phyloP scores from a whole-genome alignment of 2,888 invertebrate genomes.

The Temnothorax ravouxi region DNA sequence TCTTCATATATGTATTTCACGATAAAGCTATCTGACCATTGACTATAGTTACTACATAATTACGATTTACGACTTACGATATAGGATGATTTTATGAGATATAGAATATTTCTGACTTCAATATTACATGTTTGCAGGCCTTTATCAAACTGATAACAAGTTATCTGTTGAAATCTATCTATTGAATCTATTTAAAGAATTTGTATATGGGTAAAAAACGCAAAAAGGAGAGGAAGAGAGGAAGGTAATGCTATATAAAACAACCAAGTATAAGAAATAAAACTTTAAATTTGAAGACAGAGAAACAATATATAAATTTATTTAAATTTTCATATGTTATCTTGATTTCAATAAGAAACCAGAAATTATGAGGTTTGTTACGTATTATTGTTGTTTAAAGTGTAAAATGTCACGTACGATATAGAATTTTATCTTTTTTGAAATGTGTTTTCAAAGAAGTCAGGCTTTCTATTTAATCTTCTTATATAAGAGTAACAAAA shows the following conservation, averaged over 20 bases:
- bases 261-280: not conserved
- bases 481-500: not conserved
- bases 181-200: not conserved
- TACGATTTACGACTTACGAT: too few relatives aligned
- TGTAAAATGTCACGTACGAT: not conserved
- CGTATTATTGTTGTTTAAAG: not conserved
- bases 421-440: not conserved
- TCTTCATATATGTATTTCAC: not conserved
- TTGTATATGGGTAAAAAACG: not conserved
- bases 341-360: not conserved
- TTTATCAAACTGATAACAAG: not conserved
- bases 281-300: not conserved
- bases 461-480: not conserved
- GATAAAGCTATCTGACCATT: not conserved
- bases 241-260: not conserved
- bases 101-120: not conserved
- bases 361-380: not conserved
- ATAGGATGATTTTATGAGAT: too few relatives aligned
- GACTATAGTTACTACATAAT: too few relatives aligned
- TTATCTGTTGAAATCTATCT: not conserved
- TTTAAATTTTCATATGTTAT: not conserved
- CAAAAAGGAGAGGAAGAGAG: not conserved
- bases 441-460: not conserved
- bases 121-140: not conserved
- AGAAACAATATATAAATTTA: not conserved